Evolutionary conservation across 1,140 invertebrate genomes (phyloP).

Genomic region (Caenorhabditis elegans): DNA sequence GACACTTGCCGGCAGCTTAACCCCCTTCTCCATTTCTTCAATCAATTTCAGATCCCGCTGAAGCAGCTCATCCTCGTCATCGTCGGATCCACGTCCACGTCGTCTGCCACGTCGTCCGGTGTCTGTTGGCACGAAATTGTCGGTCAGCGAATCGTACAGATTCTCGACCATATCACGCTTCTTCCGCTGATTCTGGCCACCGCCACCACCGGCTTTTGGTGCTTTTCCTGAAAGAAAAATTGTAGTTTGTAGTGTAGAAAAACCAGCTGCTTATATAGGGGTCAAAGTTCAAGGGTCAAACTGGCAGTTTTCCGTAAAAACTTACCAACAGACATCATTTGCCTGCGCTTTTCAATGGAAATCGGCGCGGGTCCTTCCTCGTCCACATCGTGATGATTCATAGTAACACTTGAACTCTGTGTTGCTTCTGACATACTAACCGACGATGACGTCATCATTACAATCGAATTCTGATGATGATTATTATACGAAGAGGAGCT

Average conservation of each 20-base stretch:
- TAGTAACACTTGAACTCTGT: not conserved
- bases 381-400: not conserved
- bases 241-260: not conserved
- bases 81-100: not conserved
- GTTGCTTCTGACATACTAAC: not conserved
- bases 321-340: constrained; percentile 47
- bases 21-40: constrained; percentile 49
- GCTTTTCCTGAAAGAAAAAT: constrained; percentile 51
- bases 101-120: constrained; percentile 42
- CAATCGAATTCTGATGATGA: not conserved
- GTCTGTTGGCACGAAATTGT: constrained; percentile 61
- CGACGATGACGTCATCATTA: not conserved
- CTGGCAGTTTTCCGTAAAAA: no score
- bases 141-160: constrained; percentile 59
- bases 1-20: not conserved
- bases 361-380: not conserved
- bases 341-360: constrained; percentile 40
- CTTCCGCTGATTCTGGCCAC: constrained; percentile 39
- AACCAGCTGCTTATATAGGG: no score
- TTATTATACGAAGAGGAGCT: not conserved
- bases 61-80: constrained; percentile 40
- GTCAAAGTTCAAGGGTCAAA: no score
- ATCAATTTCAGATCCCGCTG: constrained; percentile 41
- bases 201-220: constrained; percentile 45
- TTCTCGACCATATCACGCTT: constrained; percentile 57